Percentiles rank a stretch among this genome's conserved stretches.
These are phyloP conservation scores for Hirtodrosophila trivittata DNA, from an alignment of 2,888 invertebrate species.

Conservation along the genomic window DNA sequence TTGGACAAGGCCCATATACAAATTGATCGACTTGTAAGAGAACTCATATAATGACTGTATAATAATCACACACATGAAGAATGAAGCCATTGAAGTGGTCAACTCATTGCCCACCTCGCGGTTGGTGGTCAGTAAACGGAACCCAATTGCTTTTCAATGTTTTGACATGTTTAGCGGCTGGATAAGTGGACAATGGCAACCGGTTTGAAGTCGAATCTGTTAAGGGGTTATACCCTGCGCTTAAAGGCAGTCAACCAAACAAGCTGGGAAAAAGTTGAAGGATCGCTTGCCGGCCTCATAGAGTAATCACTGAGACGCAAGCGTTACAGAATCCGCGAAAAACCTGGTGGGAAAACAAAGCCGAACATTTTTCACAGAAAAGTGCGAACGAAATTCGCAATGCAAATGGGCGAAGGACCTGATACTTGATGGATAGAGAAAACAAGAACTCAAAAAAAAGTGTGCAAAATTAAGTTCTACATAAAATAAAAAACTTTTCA, in stretches of 20 bases:
- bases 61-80: constrained; percentile 22
- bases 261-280: constrained; percentile 40
- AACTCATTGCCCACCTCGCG: constrained; percentile 41
- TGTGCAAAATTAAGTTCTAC: background rate
- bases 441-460: constrained; percentile 29
- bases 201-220: constrained; percentile 21
- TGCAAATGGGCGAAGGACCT: background rate
- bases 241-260: constrained; percentile 8
- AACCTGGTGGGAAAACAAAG: no score
- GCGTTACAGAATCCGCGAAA: constrained; percentile 25
- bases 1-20: constrained; percentile 53
- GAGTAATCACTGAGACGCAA: constrained; percentile 44
- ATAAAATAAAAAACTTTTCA: constrained; percentile 24
- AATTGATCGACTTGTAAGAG: constrained; percentile 51
- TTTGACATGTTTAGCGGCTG: constrained; percentile 35
- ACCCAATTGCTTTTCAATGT: constrained; percentile 36
- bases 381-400: constrained; percentile 13
- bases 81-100: constrained; percentile 47
- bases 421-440: constrained; percentile 29
- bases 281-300: constrained; percentile 36
- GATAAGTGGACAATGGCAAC: constrained; percentile 42
- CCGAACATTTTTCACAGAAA: constrained; percentile 4
- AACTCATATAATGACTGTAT: constrained; percentile 19
- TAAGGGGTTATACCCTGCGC: constrained; percentile 3
- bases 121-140: constrained; percentile 55